These are phyloP conservation scores for Heliconius hermathena DNA, from an alignment of 1,140 invertebrate genomes.

Conservation along the genomic window DNA sequence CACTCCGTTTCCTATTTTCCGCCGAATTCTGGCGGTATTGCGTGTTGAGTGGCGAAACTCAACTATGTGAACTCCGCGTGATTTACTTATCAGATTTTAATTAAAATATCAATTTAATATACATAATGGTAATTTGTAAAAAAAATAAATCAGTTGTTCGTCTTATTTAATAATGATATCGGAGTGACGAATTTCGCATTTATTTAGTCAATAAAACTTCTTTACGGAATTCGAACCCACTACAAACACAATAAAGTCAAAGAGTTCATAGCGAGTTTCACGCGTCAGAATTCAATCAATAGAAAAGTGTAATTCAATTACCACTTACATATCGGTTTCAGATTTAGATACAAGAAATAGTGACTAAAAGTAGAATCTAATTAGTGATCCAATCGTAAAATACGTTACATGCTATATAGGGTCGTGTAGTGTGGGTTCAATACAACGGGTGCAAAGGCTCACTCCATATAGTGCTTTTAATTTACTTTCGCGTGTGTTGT, in stretches of 20 bases:
- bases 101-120: no score
- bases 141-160: no score
- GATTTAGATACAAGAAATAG: neutral
- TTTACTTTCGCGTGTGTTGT: neutral
- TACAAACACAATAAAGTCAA: no score
- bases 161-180: no score
- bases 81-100: no score
- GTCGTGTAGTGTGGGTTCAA: neutral
- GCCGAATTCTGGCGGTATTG: no score
- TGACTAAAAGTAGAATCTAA: constrained; percentile 4
- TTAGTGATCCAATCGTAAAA: constrained; percentile 23
- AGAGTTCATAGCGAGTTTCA: neutral
- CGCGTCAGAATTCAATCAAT: neutral
- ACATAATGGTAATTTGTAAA: no score
- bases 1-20: no score
- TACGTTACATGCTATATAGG: neutral
- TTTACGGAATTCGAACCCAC: neutral
- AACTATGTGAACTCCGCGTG: no score
- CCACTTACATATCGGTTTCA: neutral
- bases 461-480: neutral
- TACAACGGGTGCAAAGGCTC: neutral
- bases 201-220: no score
- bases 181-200: no score
- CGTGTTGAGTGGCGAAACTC: neutral
- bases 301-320: constrained; percentile 1